Conservation (phyloP, 2,113 vertebrate species). For the Pachyramphus minor region DNA sequence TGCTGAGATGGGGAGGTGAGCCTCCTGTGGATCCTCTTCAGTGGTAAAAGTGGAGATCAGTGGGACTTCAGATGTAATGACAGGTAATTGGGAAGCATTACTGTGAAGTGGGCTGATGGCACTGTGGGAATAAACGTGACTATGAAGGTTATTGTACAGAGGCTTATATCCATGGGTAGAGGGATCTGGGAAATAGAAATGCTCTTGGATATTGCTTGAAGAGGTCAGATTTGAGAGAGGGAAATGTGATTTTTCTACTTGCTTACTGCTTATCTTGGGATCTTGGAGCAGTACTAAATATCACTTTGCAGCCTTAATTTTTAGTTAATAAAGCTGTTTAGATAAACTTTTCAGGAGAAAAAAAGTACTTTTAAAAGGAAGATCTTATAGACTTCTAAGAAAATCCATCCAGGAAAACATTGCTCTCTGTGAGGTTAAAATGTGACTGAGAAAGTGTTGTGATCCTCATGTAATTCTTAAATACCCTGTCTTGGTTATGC, state of each 20-base stretch:
- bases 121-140: background rate
- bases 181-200: background rate
- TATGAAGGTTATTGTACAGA: background rate
- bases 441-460: background rate
- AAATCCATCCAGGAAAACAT: background rate
- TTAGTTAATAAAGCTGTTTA: background rate
- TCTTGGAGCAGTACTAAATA: background rate
- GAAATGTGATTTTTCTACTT: background rate
- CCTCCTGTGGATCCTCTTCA: background rate
- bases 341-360: background rate
- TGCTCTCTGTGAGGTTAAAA: background rate
- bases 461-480: background rate
- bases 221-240: background rate
- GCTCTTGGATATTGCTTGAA: background rate
- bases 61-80: background rate
- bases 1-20: background rate
- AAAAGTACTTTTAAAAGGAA: background rate
- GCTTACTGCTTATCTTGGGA: background rate
- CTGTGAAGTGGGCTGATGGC: background rate
- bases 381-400: background rate
- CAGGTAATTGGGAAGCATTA: background rate
- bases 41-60: background rate
- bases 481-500: background rate
- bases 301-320: background rate
- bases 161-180: background rate